Evolutionary conservation across 23 tunicate genomes (phyloP).

Genomic region (Halocynthia roretzi): DNA sequence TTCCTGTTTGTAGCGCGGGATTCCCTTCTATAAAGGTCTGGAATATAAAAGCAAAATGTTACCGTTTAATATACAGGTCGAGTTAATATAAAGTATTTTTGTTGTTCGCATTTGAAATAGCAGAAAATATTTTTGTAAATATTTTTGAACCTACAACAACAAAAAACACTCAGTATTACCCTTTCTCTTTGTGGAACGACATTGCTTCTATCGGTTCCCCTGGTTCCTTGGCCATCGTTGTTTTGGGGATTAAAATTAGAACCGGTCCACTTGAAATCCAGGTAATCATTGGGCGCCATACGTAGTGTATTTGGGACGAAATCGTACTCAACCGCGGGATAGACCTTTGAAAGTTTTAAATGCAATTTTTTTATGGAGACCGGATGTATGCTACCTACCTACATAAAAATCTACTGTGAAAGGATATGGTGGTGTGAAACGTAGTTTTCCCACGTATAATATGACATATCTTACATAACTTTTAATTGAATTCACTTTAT

Average conservation of each 20-base stretch:
- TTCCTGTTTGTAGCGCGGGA: slow-evolving; percentile 23
- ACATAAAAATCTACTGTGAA: neutral
- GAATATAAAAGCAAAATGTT: neutral
- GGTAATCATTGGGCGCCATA: slow-evolving; percentile 14
- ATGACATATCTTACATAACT: too few species aligned
- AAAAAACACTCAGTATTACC: slow-evolving; percentile 25
- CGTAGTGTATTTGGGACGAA: slow-evolving; percentile 54
- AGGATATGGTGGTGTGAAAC: neutral
- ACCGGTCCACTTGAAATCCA: slow-evolving; percentile 89
- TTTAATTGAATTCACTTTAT: too few species aligned
- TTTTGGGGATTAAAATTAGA: slow-evolving; percentile 69
- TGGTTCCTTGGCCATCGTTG: slow-evolving; percentile 76
- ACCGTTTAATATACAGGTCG: too few species aligned
- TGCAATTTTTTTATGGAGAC: neutral
- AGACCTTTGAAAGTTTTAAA: slow-evolving; percentile 24
- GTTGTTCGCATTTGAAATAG: too few species aligned
- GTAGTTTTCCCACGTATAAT: neutral
- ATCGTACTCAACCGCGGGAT: slow-evolving; percentile 85
- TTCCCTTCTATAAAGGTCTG: slow-evolving; percentile 56
- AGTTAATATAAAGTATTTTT: too few species aligned
- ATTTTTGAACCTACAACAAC: too few species aligned
- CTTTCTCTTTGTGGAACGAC: slow-evolving; percentile 48
- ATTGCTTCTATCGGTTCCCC: slow-evolving; percentile 62
- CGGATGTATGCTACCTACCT: neutral
- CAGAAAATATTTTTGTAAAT: too few species aligned